Evolutionary conservation across 2,888 invertebrate species (phyloP).

Genomic region (Habrosyne pyritoides): DNA sequence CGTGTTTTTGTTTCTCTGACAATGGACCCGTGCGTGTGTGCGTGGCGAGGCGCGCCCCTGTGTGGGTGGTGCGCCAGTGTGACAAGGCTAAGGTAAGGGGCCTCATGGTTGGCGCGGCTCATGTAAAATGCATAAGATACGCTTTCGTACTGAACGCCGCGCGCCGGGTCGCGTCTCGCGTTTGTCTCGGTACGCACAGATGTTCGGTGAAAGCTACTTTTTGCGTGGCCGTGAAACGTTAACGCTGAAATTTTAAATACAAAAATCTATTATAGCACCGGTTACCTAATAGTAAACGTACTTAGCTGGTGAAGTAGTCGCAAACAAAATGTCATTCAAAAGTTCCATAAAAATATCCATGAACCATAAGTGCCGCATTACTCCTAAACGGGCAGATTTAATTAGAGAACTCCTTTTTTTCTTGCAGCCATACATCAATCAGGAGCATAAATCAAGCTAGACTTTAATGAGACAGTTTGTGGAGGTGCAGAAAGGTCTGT

Average conservation of each 20-base stretch:
- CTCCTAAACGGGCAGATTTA: conserved; percentile 4
- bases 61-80: conserved; percentile 27
- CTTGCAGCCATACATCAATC: background rate
- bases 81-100: conserved; percentile 40
- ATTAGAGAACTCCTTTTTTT: conserved; percentile 4
- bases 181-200: conserved; percentile 72
- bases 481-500: background rate
- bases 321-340: background rate
- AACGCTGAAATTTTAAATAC: conserved; percentile 25
- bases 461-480: conserved; percentile 3
- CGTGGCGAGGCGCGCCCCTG: conserved; percentile 25
- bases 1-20: conserved; percentile 54
- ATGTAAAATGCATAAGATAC: conserved; percentile 87
- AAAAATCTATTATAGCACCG: conserved; percentile 13
- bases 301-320: background rate
- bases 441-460: background rate
- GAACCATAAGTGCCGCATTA: background rate
- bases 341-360: background rate
- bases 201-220: conserved; percentile 67
- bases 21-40: conserved; percentile 41
- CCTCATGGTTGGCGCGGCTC: conserved; percentile 62
- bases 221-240: conserved; percentile 61
- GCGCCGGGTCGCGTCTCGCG: conserved; percentile 56
- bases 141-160: conserved; percentile 51
- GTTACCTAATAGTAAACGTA: conserved; percentile 5